Percentiles rank a stretch among this genome's conserved stretches.
Conservation (phyloP, 2,888 invertebrate species). For the Diarsia dahlii region DNA sequence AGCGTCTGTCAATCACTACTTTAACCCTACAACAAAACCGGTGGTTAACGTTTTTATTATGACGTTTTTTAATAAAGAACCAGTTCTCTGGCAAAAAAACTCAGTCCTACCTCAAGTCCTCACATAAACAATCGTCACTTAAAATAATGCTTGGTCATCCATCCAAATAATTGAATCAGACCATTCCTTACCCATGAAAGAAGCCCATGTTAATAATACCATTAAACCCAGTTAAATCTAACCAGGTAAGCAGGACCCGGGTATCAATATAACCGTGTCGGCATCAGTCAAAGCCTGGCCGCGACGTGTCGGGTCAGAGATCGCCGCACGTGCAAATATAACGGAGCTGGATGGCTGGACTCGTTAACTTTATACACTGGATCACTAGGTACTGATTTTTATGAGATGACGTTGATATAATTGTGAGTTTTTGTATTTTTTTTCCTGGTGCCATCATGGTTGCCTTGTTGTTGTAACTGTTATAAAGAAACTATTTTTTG, state of each 20-base stretch:
- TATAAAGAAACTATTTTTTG: no score
- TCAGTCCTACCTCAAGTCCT: not conserved
- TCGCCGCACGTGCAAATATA: conserved; percentile 49
- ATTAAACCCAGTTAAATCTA: conserved; percentile 24
- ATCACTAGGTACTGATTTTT: conserved; percentile 32
- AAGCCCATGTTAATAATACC: conserved; percentile 5
- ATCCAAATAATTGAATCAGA: conserved; percentile 2
- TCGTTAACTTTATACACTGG: conserved; percentile 15
- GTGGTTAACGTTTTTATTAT: not conserved
- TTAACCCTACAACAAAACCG: not conserved
- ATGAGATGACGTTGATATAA: conserved; percentile 4
- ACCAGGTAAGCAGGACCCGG: conserved; percentile 25
- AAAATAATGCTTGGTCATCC: conserved; percentile 15
- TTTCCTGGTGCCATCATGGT: conserved; percentile 1
- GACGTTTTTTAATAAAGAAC: not conserved
- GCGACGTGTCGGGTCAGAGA: conserved; percentile 53
- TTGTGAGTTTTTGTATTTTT: not conserved
- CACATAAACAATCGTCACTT: not conserved
- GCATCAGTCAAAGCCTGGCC: conserved; percentile 50
- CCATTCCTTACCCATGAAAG: not conserved
- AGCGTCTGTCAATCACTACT: not conserved
- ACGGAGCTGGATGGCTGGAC: conserved; percentile 38
- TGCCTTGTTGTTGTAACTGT: no score
- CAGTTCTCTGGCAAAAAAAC: not conserved
- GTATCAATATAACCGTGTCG: conserved; percentile 47